phyloP scores from a whole-genome alignment of 2,888 invertebrate species.

The Macroteleia sp. region DNA sequence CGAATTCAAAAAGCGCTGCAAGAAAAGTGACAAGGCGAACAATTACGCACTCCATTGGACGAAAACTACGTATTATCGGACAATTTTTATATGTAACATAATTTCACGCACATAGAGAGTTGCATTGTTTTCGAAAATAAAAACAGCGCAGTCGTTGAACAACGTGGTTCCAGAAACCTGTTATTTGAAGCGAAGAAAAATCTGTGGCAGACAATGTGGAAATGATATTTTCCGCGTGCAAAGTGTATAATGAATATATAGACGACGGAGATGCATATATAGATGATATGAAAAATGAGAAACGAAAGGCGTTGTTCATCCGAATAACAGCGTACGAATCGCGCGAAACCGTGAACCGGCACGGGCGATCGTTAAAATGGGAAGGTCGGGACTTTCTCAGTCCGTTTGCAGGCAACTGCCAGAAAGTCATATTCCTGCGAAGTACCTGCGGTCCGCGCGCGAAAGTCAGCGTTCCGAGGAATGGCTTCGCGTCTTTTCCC shows the following conservation, averaged over 20 bases:
- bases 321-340: constrained; percentile 50
- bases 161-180: constrained; percentile 7
- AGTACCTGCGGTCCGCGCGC: constrained; percentile 56
- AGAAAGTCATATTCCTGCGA: constrained; percentile 63
- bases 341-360: constrained; percentile 49
- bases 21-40: constrained; percentile 22
- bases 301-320: constrained; percentile 57
- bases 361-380: constrained; percentile 59
- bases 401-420: constrained; percentile 70
- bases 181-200: constrained; percentile 13
- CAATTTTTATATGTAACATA: no score
- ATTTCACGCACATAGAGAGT: no score
- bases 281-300: constrained; percentile 52
- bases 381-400: constrained; percentile 72
- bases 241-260: constrained; percentile 35
- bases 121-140: constrained; percentile 22
- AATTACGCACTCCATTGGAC: constrained; percentile 6
- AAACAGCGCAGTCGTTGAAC: not conserved
- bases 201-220: constrained; percentile 19
- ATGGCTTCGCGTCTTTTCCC: constrained; percentile 61
- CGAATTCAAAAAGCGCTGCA: no score
- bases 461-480: constrained; percentile 63
- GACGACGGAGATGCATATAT: constrained; percentile 40
- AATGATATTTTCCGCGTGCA: constrained; percentile 47
- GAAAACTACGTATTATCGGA: no score